A percentile compares a stretch with the other conserved stretches of the same genome.
Evolutionary conservation across 2,797 vertebrate genomes (phyloP).

Genomic region (Onychomys leucogaster): DNA sequence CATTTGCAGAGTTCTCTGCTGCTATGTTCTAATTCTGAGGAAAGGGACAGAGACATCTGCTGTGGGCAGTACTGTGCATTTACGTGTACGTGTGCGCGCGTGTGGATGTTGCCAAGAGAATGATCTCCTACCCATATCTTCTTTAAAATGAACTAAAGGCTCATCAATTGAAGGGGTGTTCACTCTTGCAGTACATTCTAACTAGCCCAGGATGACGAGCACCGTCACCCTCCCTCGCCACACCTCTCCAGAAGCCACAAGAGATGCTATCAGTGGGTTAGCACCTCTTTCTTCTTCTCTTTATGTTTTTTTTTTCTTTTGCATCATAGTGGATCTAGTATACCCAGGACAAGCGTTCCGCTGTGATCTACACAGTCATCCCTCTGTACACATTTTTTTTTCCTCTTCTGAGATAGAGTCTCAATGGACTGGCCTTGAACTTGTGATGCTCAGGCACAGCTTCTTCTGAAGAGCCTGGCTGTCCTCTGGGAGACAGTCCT

Average conservation of each 20-base stretch:
- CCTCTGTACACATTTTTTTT: not conserved
- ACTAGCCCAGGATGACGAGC: not conserved
- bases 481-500: not conserved
- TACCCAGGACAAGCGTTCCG: not conserved
- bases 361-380: not conserved
- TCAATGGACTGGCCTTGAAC: not conserved
- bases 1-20: slow-evolving; percentile 67
- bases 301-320: not conserved
- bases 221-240: not conserved
- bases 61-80: not conserved
- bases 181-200: slow-evolving; percentile 48
- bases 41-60: slow-evolving; percentile 62
- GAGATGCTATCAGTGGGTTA: not conserved
- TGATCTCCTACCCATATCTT: slow-evolving; percentile 5
- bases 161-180: not conserved
- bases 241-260: not conserved
- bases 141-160: slow-evolving; percentile 2
- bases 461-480: not conserved
- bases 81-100: not conserved
- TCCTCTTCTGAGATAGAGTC: not conserved
- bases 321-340: not conserved
- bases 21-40: slow-evolving; percentile 76
- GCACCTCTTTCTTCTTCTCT: too few species aligned
- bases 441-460: not conserved
- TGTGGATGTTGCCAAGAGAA: not conserved